Evolutionary conservation across 2,888 invertebrate genomes (phyloP).

Genomic region (Ryuthela nishihirai): DNA sequence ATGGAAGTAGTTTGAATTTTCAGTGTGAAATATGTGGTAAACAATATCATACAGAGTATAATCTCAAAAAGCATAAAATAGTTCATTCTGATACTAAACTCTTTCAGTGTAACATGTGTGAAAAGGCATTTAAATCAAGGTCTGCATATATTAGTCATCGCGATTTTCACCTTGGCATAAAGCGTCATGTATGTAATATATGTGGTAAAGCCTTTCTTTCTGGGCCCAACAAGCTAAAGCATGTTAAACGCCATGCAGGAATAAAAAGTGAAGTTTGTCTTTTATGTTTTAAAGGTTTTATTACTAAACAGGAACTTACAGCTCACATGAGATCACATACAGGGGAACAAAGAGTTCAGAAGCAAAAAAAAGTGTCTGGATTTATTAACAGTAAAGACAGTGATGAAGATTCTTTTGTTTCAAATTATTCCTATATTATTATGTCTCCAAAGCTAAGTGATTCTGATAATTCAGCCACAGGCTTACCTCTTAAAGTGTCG

Average conservation of each 20-base stretch:
- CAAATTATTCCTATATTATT: too few species aligned
- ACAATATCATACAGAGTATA: not conserved
- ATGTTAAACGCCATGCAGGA: not conserved
- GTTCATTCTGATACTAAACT: not conserved
- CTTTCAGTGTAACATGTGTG: not conserved
- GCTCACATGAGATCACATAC: not conserved
- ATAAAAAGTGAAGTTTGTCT: not conserved
- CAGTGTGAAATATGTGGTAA: conserved; percentile 1
- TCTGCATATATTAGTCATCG: not conserved
- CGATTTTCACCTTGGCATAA: not conserved
- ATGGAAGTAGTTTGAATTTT: not conserved
- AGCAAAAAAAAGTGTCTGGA: not conserved
- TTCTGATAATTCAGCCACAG: too few species aligned
- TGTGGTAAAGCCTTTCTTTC: conserved; percentile 2
- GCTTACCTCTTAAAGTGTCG: too few species aligned
- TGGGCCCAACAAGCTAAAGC: not conserved
- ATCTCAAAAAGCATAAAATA: not conserved
- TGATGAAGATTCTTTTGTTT: not conserved
- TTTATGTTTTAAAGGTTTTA: not conserved
- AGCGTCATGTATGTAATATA: not conserved
- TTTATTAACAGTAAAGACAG: not conserved
- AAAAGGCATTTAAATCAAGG: not conserved
- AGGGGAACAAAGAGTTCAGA: not conserved
- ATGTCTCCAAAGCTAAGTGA: too few species aligned
- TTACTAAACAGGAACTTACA: not conserved